Conservation (phyloP, 1,140 invertebrate genomes). For the Pachyrhynchus sulphureomaculatus region DNA sequence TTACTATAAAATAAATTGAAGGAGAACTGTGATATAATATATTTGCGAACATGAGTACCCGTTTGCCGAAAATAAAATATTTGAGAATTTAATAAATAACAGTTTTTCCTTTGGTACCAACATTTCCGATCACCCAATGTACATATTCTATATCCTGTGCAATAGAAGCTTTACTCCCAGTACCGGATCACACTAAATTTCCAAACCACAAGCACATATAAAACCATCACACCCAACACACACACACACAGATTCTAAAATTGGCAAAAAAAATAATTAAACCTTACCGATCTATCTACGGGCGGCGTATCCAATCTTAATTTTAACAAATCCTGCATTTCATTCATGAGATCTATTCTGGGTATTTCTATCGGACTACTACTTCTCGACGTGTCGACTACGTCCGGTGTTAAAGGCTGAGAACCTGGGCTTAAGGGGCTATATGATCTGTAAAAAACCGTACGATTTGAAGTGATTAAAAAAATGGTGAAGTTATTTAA, state of each 20-base stretch:
- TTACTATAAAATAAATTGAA: too few relatives aligned
- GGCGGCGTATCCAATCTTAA: slow-evolving; percentile 54
- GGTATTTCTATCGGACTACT: slow-evolving; percentile 52
- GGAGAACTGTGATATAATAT: too few relatives aligned
- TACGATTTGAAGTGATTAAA: neutral
- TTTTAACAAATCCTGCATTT: slow-evolving; percentile 64
- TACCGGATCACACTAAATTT: too few relatives aligned
- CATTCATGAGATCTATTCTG: slow-evolving; percentile 66
- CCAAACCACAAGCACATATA: neutral
- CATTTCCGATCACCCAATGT: too few relatives aligned
- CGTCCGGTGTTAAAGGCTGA: slow-evolving; percentile 55
- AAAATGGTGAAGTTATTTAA: neutral
- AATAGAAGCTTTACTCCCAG: too few relatives aligned
- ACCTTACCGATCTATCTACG: slow-evolving; percentile 59
- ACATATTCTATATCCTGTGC: too few relatives aligned
- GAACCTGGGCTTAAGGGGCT: slow-evolving; percentile 54
- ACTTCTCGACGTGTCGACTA: slow-evolving; percentile 51
- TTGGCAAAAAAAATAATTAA: neutral
- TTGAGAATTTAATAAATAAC: too few relatives aligned
- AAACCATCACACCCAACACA: neutral
- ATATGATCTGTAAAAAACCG: slow-evolving; percentile 51
- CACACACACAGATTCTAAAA: neutral
- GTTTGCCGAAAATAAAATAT: too few relatives aligned
- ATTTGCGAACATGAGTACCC: too few relatives aligned
- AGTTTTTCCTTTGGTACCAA: too few relatives aligned